Base-by-base conservation (phyloP, 2,888 invertebrate species). In the Fragum whitleyi region DNA sequence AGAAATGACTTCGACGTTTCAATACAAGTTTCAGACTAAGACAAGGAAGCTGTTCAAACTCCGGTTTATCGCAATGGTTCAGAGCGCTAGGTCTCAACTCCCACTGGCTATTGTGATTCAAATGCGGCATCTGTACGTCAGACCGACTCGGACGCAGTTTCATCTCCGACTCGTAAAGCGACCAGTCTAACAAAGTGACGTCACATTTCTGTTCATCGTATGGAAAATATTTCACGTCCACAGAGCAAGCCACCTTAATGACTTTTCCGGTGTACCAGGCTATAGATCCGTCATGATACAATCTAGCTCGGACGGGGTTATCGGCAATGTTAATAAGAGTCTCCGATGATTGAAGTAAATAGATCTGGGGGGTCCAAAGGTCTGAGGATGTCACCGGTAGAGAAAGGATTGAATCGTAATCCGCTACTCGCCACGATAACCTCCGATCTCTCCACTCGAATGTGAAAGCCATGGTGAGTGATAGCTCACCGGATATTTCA, bases 401-500 rank as follows among this genome's bases (percentile, higher is more conserved):
- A 53, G 73, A 73, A 7, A 26, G 5, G 28, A 62, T 47, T 23
- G 36, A 39, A 11, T 55, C 32, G 28, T 70, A 55, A 14, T 70
- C 42, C 11, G 55, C 11, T n/a, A 28, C n/a, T 28, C 55, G 57
- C 77, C 77, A 77, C 21, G 29, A 61, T 21, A 77, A 16, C 1
- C 69, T 53, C 0, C 36, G 29, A 6, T 77, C 77, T 9, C 9
- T n/a, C 77, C 77, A 77, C 28, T n/a, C 7, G 1, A 77, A 51
- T 7, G 16, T 42, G 42, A 72, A 71, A 1, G 36, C 16, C 36
- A 57, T 51, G n/a, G 61, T 29, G 1, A 77, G 14, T 2, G 72
- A 53, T 7, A 77, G 69, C 57, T 72, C 65, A 19, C 77, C 72
- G 1, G 77, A 72, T 19, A 72, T 57, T 32, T 77, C 71, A 32